phyloP scores from a whole-genome alignment of 1,140 invertebrate species.

The Tetramorium alpestre region DNA sequence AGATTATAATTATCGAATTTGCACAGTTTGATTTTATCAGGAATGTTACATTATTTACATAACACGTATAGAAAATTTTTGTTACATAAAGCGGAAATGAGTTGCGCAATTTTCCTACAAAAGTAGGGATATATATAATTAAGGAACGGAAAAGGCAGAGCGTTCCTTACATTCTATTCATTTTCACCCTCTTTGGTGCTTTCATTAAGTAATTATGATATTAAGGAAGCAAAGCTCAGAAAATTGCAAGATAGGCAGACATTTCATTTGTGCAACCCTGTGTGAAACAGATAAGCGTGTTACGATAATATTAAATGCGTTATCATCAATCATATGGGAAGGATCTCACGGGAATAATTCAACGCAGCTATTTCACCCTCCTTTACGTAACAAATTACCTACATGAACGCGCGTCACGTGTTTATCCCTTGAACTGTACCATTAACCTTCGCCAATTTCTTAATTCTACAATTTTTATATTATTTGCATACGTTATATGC shows the following conservation, averaged over 20 bases:
- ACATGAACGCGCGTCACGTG: background rate
- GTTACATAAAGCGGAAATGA: slow-evolving; percentile 14
- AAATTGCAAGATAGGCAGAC: background rate
- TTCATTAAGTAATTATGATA: slow-evolving; percentile 24
- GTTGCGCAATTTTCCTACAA: background rate
- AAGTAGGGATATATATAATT: background rate
- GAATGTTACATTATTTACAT: background rate
- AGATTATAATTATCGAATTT: background rate
- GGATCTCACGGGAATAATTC: slow-evolving; percentile 22
- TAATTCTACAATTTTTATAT: background rate
- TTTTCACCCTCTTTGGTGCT: slow-evolving; percentile 16
- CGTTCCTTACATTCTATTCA: slow-evolving; percentile 2
- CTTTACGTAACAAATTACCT: background rate
- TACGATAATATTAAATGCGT: slow-evolving; percentile 35
- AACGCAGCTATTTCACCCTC: background rate
- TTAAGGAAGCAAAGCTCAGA: slow-evolving; percentile 21
- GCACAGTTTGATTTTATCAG: background rate
- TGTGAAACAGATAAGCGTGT: slow-evolving; percentile 28
- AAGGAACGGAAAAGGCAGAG: background rate
- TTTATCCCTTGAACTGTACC: background rate
- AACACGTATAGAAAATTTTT: background rate
- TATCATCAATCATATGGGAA: slow-evolving; percentile 39
- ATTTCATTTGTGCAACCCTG: slow-evolving; percentile 6
- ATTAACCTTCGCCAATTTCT: background rate
- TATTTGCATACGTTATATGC: background rate